These are phyloP conservation scores for Oncorhynchus gorbuscha DNA, from an alignment of 2,113 vertebrate species.

Conservation along the genomic window DNA sequence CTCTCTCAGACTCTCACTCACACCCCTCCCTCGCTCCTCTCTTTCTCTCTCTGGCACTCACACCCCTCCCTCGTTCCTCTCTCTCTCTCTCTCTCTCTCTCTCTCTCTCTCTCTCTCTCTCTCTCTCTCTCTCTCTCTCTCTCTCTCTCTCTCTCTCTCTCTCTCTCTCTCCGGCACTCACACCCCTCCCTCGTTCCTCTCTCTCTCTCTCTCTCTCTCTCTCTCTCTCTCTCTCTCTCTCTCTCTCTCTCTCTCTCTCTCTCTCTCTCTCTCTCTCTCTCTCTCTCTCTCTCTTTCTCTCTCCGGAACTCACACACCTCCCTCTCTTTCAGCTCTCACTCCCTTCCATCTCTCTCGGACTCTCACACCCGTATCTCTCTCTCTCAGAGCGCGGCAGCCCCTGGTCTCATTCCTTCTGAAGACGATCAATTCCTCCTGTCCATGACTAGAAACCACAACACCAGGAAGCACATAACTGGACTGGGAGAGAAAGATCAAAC, in stretches of 20 bases:
- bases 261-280: too few species aligned
- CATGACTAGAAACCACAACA: constrained; percentile 73
- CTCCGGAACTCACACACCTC: background rate
- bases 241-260: too few species aligned
- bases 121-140: background rate
- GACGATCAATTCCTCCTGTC: constrained; percentile 83
- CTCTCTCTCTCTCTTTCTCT: background rate
- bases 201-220: too few species aligned
- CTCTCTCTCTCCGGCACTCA: too few species aligned
- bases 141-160: too few species aligned
- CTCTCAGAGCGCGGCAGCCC: constrained; percentile 79
- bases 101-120: constrained; percentile 52
- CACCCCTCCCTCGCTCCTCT: background rate
- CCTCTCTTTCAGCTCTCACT: background rate
- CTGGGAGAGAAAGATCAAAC: background rate
- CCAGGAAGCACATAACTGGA: background rate
- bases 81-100: background rate
- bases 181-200: constrained; percentile 15
- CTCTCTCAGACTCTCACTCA: constrained; percentile 53
- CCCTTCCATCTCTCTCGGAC: constrained; percentile 45
- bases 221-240: too few species aligned
- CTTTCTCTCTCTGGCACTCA: background rate
- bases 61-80: background rate
- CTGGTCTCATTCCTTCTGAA: constrained; percentile 86
- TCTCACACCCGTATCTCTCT: background rate